Conservation (phyloP, 2,797 vertebrate species). For the Enteromius anoplus region DNA sequence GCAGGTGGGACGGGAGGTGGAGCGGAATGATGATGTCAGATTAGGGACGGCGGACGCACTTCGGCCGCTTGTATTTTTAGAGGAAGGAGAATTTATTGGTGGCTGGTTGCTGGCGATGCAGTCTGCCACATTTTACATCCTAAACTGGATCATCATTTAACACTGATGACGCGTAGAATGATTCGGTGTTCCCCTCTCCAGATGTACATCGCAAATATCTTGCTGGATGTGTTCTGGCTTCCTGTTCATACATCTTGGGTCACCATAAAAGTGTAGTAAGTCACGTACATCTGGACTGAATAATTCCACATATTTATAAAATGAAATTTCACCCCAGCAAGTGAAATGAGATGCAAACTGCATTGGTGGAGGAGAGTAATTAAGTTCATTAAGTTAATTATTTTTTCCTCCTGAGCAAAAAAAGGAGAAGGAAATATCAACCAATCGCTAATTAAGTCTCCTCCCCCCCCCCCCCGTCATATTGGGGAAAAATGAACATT, state of each 20-base stretch:
- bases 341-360: slow-evolving; percentile 57
- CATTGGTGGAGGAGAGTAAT: slow-evolving; percentile 61
- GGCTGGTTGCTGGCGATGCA: slow-evolving; percentile 19
- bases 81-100: slow-evolving; percentile 30
- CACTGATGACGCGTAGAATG: slow-evolving; percentile 23
- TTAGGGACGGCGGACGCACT: slow-evolving; percentile 8
- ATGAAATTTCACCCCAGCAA: not conserved
- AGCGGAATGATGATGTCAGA: slow-evolving; percentile 65
- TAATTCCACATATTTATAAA: slow-evolving; percentile 36
- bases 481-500: slow-evolving; percentile 67
- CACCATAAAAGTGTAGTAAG: slow-evolving; percentile 31
- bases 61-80: slow-evolving; percentile 15
- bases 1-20: slow-evolving; percentile 52
- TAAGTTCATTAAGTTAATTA: slow-evolving; percentile 76
- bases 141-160: slow-evolving; percentile 36
- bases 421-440: slow-evolving; percentile 63
- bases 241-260: slow-evolving; percentile 34
- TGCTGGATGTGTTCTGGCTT: slow-evolving; percentile 29
- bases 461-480: slow-evolving; percentile 49
- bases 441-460: slow-evolving; percentile 71
- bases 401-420: slow-evolving; percentile 69
- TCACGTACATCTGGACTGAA: slow-evolving; percentile 10
- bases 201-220: slow-evolving; percentile 33
- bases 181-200: slow-evolving; percentile 19
- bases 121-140: slow-evolving; percentile 26